phyloP scores from a whole-genome alignment of 2,888 invertebrate genomes.

The Spilarctia lutea region DNA sequence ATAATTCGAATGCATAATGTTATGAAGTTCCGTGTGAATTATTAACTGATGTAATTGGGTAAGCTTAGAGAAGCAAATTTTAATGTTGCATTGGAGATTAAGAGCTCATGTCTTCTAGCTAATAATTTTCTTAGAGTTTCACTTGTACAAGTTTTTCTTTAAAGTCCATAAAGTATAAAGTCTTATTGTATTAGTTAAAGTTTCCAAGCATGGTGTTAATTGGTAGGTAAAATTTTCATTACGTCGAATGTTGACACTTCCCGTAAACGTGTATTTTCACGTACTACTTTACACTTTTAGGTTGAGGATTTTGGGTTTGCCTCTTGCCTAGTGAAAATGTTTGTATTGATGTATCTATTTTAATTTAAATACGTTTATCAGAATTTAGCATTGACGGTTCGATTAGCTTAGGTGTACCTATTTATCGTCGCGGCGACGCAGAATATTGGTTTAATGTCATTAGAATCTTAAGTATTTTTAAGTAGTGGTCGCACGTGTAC shows the following conservation, averaged over 20 bases:
- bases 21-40: slow-evolving; percentile 42
- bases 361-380: neutral
- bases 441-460: neutral
- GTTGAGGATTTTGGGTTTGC: neutral
- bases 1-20: slow-evolving; percentile 53
- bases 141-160: neutral
- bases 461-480: neutral
- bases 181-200: no score
- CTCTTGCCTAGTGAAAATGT: neutral
- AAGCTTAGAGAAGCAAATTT: neutral
- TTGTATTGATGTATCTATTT: neutral
- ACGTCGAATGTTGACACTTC: no score
- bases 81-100: neutral
- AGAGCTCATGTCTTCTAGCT: neutral
- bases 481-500: slow-evolving; percentile 37
- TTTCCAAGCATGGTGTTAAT: no score
- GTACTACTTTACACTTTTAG: no score
- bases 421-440: no score
- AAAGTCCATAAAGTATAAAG: no score
- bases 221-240: no score
- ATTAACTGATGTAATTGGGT: slow-evolving; percentile 7
- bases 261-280: no score
- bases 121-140: neutral
- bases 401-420: no score
- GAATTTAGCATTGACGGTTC: neutral